These are phyloP conservation scores for Acromyrmex echinatior DNA, from an alignment of 1,140 invertebrate species.

Conservation along the genomic window DNA sequence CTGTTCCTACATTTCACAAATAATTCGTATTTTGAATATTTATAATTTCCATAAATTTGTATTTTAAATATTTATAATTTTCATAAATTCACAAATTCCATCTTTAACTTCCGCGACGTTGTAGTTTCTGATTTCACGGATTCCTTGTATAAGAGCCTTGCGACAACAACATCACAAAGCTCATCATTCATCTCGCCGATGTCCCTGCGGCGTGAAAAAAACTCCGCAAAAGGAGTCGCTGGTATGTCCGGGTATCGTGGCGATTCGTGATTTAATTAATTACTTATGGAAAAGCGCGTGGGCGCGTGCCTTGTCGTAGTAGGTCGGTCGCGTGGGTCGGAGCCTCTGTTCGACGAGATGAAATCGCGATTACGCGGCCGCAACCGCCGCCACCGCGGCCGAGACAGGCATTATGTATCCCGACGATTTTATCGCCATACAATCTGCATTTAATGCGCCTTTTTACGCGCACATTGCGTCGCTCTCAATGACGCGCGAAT, in stretches of 20 bases:
- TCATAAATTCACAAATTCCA: not conserved
- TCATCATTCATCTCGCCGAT: slow-evolving; percentile 6
- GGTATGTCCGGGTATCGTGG: slow-evolving; percentile 75
- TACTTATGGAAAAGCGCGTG: slow-evolving; percentile 77
- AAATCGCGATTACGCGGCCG: slow-evolving; percentile 75
- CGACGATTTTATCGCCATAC: slow-evolving; percentile 24
- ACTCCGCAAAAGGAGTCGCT: slow-evolving; percentile 74
- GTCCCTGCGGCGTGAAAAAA: slow-evolving; percentile 46
- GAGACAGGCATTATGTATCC: not conserved
- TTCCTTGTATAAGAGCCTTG: not conserved
- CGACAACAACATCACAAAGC: not conserved
- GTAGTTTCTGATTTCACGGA: not conserved
- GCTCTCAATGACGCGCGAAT: slow-evolving; percentile 9
- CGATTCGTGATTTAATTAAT: slow-evolving; percentile 79
- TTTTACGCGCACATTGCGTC: not conserved
- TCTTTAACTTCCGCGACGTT: not conserved
- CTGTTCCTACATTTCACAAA: not conserved
- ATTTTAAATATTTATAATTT: not conserved
- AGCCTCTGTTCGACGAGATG: slow-evolving; percentile 79
- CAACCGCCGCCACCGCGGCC: not conserved
- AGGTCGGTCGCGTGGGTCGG: slow-evolving; percentile 80
- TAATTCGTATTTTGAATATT: not conserved
- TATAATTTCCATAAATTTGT: not conserved
- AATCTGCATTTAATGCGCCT: slow-evolving; percentile 55
- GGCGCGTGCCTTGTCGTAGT: slow-evolving; percentile 74